Conservation (phyloP, 2,888 invertebrate species). For the Liopterus haemorrhoidalis region DNA sequence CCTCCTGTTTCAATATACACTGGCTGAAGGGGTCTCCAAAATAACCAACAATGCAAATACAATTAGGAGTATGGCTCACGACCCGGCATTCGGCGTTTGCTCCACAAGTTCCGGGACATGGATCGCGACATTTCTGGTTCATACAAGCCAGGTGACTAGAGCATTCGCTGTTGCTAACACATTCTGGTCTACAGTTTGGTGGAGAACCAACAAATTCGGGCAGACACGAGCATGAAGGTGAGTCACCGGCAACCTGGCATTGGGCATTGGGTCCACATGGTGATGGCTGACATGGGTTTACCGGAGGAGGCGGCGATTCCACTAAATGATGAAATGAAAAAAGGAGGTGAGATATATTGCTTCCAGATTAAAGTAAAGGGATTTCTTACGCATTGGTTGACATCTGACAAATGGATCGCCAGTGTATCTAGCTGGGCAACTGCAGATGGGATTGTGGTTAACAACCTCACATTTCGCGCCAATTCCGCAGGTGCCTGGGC, state of each 20-base stretch:
- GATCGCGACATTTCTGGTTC: conserved; percentile 68
- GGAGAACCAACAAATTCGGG: conserved; percentile 58
- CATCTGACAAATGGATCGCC: conserved; percentile 76
- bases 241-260: conserved; percentile 50
- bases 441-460: conserved; percentile 75
- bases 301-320: conserved; percentile 29
- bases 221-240: conserved; percentile 57
- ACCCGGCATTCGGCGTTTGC: conserved; percentile 65
- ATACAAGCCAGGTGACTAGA: conserved; percentile 64
- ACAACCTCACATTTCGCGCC: conserved; percentile 69
- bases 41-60: conserved; percentile 55
- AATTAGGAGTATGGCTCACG: conserved; percentile 65
- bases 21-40: conserved; percentile 66
- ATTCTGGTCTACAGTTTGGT: conserved; percentile 70
- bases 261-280: conserved; percentile 65
- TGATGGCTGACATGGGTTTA: conserved; percentile 61
- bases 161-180: conserved; percentile 67
- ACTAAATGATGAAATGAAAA: conserved; percentile 23
- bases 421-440: conserved; percentile 59
- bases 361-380: not conserved
- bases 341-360: conserved; percentile 9
- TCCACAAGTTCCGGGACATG: conserved; percentile 72
- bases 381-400: conserved; percentile 46
- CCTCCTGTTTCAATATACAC: conserved; percentile 49
- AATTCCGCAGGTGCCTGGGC: conserved; percentile 74